Base-by-base conservation (phyloP, 2,797 vertebrate genomes). In the Bryconaethiops microstoma region DNA sequence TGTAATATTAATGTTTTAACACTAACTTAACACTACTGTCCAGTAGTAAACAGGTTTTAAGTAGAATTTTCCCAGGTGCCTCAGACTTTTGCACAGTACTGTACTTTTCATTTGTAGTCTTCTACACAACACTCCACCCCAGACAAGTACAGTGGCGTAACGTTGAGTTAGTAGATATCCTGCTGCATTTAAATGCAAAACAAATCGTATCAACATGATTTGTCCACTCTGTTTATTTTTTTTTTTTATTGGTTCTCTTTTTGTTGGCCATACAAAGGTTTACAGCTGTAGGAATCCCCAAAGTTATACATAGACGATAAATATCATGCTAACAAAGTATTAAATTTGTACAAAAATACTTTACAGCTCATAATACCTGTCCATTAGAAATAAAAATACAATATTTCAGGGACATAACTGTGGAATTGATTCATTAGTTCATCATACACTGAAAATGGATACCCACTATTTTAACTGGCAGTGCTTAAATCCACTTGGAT, bases 271-370 rank as follows among this genome's bases (percentile, higher is more conserved):
- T 96, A 96, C 95, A 96, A 96, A 96, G 94, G 94, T 94, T 93
- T 95, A 93, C 94, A 96, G 95, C 93, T 93, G 92, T 92, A 94
- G 93, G 88, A 94, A 92, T 95, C 95, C 93, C 93, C 94, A 95
- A 92, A 95, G 95, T 90, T 95, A 95, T 97, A 97, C 95, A 97
- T 94, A 95, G 95, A 99, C 94, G 92, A 98, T 97, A 97, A 98
- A 98, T 97, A 95, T 95, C 97, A 99, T 99, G 98, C 98, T 99
- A 98, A 97, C 98, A 99, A 99, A 99, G 97, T 99, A 99, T 97
- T 99, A 99, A 99, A 99, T 99, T 99, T 98, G 97, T 99, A 99
- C 97, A 99, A 99, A 99, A 99, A 99, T 99, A 99, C 97, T 99
- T 99, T 99, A 97, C 96, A 96, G 96, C 96, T 96, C 95, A 87